These are phyloP conservation scores for Colletes gigas DNA, from an alignment of 1,140 invertebrate species.

Conservation along the genomic window DNA sequence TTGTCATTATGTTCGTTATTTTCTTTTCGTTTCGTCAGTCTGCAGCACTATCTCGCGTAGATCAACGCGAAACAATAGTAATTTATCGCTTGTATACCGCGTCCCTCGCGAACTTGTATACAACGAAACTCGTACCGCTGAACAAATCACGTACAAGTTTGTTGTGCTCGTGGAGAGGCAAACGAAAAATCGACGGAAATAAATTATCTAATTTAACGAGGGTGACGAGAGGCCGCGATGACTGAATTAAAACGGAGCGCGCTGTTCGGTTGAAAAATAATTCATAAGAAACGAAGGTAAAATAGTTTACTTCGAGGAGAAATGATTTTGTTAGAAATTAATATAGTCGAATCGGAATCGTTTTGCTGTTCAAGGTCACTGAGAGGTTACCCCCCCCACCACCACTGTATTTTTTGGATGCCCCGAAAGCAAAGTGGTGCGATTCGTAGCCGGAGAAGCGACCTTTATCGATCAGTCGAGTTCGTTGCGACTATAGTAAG, in stretches of 20 bases:
- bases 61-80: neutral
- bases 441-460: neutral
- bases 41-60: neutral
- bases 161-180: neutral
- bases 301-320: too few relatives aligned
- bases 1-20: conserved; percentile 52
- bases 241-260: too few relatives aligned
- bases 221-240: too few relatives aligned
- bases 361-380: too few relatives aligned
- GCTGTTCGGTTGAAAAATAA: neutral
- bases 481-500: too few relatives aligned
- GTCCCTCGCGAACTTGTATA: neutral
- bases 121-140: neutral
- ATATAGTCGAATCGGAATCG: too few relatives aligned
- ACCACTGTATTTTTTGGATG: neutral
- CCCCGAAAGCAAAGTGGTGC: neutral
- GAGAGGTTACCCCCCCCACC: too few relatives aligned
- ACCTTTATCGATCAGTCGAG: too few relatives aligned
- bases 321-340: too few relatives aligned
- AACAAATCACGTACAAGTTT: neutral
- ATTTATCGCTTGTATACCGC: neutral
- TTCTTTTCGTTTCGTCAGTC: conserved; percentile 47
- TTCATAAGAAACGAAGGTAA: too few relatives aligned
- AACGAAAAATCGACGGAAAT: too few relatives aligned
- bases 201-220: neutral